Evolutionary conservation across 2,888 invertebrate species (phyloP).

Genomic region (Xanthia icteritia): DNA sequence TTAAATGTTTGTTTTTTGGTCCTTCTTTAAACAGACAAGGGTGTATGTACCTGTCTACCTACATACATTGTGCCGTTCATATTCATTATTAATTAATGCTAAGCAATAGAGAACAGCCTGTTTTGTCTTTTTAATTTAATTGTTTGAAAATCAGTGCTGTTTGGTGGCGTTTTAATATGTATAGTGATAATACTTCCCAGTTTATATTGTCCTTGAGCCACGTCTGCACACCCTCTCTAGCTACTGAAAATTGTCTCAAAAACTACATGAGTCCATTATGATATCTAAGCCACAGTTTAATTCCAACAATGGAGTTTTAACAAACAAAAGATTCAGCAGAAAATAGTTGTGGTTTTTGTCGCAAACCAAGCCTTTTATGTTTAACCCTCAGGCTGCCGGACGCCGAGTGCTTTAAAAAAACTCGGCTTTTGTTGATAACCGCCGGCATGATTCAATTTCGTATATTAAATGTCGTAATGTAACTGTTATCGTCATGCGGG

Average conservation of each 20-base stretch:
- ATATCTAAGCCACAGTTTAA: conserved; percentile 39
- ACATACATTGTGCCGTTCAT: background rate
- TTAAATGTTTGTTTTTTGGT: conserved; percentile 26
- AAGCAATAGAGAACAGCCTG: background rate
- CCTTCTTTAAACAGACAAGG: background rate
- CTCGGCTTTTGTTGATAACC: conserved; percentile 65
- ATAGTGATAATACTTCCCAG: background rate
- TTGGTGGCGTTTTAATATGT: background rate
- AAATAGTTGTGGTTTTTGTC: conserved; percentile 62
- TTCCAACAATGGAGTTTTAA: conserved; percentile 51
- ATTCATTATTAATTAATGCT: background rate
- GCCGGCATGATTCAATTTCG: conserved; percentile 65
- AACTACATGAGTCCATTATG: conserved; percentile 3
- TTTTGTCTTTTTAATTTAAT: no score
- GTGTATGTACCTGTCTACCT: background rate
- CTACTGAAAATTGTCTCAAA: background rate
- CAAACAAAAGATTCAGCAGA: conserved; percentile 58
- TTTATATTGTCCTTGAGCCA: background rate
- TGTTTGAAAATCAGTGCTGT: no score
- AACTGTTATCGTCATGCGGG: conserved; percentile 35
- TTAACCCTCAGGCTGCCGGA: conserved; percentile 41
- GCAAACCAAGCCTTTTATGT: conserved; percentile 57
- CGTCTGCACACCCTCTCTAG: no score
- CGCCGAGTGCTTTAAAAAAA: conserved; percentile 56
- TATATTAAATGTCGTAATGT: conserved; percentile 58